These are phyloP conservation scores for Saimiri boliviensis DNA, from an alignment of 2,113 vertebrate genomes.

Conservation along the genomic window DNA sequence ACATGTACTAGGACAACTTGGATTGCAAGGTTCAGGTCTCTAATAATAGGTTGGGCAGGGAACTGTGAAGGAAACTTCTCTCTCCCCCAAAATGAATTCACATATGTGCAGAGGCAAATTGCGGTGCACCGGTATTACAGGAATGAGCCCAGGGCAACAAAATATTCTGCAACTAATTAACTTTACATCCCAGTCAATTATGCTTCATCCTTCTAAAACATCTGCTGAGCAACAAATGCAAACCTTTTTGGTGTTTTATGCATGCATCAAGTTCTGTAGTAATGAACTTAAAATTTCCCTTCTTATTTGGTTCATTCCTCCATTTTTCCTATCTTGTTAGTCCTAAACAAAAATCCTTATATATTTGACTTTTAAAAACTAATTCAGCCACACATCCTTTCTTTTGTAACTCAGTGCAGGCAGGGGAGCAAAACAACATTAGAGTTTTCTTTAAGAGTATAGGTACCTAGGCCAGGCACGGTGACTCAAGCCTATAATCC, in stretches of 20 bases:
- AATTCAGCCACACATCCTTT: conserved; percentile 31
- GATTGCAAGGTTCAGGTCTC: conserved; percentile 60
- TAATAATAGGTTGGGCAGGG: conserved; percentile 57
- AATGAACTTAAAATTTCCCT: conserved; percentile 66
- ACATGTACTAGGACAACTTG: conserved; percentile 58
- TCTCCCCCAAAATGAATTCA: conserved; percentile 57
- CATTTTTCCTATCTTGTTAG: conserved; percentile 40
- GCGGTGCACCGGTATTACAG: neutral
- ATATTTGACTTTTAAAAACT: conserved; percentile 59
- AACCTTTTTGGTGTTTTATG: conserved; percentile 74
- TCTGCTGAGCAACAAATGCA: conserved; percentile 77
- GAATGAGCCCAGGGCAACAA: conserved; percentile 71
- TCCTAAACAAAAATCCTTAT: conserved; percentile 44
- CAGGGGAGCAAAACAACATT: neutral
- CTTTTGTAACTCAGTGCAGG: neutral
- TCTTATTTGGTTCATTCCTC: conserved; percentile 51
- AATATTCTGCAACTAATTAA: conserved; percentile 79
- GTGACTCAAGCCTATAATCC: too few species aligned
- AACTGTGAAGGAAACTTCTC: conserved; percentile 54
- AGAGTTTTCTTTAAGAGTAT: neutral
- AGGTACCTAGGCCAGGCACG: neutral
- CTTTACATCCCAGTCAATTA: conserved; percentile 75
- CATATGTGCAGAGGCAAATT: conserved; percentile 51
- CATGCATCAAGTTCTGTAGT: conserved; percentile 68
- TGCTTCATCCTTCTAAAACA: conserved; percentile 75